phyloP scores from a whole-genome alignment of 92 coral and sea anemone species.

The Scolanthus callimorphus region DNA sequence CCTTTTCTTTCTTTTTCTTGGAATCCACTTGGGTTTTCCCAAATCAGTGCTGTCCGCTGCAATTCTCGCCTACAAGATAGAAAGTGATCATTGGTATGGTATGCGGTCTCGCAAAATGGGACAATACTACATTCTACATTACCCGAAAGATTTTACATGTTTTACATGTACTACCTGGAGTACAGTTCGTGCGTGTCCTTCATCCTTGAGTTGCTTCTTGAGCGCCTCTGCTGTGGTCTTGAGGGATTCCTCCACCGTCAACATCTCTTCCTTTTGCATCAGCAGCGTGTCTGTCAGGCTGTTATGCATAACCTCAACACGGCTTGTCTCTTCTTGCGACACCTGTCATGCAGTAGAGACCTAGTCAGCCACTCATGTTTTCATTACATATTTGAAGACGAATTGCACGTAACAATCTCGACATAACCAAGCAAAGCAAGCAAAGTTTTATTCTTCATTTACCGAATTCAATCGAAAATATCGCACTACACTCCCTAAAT shows the following conservation, averaged over 20 bases:
- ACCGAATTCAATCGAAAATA: no score
- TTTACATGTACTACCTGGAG: no score
- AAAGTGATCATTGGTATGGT: neutral
- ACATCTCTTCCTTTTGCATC: constrained; percentile 54
- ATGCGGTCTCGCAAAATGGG: no score
- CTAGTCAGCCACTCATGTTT: neutral
- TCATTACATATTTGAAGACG: no score
- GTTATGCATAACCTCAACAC: constrained; percentile 62
- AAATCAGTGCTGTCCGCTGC: constrained; percentile 80
- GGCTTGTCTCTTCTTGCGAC: constrained; percentile 79
- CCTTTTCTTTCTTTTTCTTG: constrained; percentile 89
- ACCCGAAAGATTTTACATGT: no score
- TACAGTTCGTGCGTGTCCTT: constrained; percentile 87
- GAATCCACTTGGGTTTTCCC: constrained; percentile 73
- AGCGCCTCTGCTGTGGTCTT: constrained; percentile 77
- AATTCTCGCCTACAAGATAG: constrained; percentile 67
- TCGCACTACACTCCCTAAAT: no score
- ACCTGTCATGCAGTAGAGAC: constrained; percentile 72
- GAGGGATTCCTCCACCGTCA: constrained; percentile 81
- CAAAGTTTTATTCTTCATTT: no score
- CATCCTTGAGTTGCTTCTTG: constrained; percentile 86
- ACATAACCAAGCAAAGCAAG: no score
- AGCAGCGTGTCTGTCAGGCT: constrained; percentile 43
- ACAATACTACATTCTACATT: no score
- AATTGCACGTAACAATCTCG: no score